phyloP scores from a whole-genome alignment of 2,113 vertebrate species.

The Vireo altiloquus region DNA sequence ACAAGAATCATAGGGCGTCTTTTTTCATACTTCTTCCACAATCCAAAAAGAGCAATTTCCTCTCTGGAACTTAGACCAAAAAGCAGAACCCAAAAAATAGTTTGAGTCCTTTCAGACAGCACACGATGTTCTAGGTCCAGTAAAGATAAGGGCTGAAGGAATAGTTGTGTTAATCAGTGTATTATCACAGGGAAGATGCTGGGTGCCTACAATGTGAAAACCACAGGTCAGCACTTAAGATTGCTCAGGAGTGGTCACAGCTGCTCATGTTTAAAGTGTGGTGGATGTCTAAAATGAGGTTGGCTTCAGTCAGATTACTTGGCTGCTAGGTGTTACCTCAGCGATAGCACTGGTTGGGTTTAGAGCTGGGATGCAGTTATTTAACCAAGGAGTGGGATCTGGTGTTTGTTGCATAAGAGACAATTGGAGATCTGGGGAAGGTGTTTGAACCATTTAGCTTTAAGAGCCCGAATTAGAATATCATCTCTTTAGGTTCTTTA shows the following conservation, averaged over 20 bases:
- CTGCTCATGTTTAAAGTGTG: not conserved
- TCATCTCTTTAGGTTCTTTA: not conserved
- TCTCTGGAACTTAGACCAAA: not conserved
- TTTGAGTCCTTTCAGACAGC: not conserved
- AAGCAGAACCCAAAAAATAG: not conserved
- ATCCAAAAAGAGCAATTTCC: not conserved
- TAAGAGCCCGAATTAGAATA: not conserved
- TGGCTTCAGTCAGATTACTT: not conserved
- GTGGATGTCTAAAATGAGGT: not conserved
- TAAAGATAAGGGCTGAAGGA: not conserved
- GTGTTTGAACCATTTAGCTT: not conserved
- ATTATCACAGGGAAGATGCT: not conserved
- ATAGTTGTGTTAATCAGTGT: not conserved
- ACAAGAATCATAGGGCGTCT: not conserved
- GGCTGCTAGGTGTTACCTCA: not conserved
- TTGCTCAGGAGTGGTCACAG: not conserved
- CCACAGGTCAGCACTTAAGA: not conserved
- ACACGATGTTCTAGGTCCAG: not conserved
- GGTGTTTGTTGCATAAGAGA: not conserved
- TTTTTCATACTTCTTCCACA: not conserved
- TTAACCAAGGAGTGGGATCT: not conserved
- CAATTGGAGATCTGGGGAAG: not conserved
- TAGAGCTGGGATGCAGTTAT: not conserved
- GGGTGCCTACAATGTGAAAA: not conserved
- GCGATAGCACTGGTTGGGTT: not conserved